phyloP scores from a whole-genome alignment of 2,113 vertebrate species.

The Coptodon rendalli region DNA sequence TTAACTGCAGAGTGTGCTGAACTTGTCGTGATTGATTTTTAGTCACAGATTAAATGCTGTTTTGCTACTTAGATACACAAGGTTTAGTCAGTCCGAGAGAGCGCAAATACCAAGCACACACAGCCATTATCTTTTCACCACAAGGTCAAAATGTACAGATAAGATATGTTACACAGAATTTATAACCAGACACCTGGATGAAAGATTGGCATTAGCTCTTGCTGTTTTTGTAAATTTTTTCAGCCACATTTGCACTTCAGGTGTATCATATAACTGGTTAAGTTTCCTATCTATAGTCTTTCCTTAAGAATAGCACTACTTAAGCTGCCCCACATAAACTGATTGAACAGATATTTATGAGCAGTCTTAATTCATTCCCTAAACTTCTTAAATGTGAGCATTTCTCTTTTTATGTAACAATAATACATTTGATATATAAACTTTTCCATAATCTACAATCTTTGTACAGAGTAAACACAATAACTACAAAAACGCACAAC shows the following conservation, averaged over 20 bases:
- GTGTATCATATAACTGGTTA: not conserved
- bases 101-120: not conserved
- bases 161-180: not conserved
- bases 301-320: not conserved
- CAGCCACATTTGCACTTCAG: not conserved
- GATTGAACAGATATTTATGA: not conserved
- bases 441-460: not conserved
- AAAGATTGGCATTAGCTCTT: not conserved
- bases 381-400: not conserved
- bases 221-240: not conserved
- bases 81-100: not conserved
- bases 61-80: not conserved
- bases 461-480: not conserved
- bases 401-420: not conserved
- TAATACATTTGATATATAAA: not conserved
- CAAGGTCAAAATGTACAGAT: not conserved
- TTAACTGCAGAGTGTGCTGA: rapidly evolving
- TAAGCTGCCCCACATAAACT: not conserved
- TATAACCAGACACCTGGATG: not conserved
- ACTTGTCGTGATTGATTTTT: not conserved
- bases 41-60: not conserved
- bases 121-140: not conserved
- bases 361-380: not conserved
- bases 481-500: not conserved
- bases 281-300: not conserved